Evolutionary conservation across 2,888 invertebrate genomes (phyloP).

Genomic region (Phengaris arion): DNA sequence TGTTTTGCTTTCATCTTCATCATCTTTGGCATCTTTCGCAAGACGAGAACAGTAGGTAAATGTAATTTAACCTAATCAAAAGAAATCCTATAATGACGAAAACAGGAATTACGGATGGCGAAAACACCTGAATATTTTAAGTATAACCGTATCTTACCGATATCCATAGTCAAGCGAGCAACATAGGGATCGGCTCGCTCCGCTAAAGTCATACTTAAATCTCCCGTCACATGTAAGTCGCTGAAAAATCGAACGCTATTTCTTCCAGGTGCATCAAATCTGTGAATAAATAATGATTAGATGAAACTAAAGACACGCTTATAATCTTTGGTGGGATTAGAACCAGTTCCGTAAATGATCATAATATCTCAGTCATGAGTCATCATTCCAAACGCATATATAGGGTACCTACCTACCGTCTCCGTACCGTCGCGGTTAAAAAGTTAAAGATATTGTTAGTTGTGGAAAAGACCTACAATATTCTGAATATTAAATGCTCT

Average conservation of each 20-base stretch:
- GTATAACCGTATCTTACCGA: conserved; percentile 53
- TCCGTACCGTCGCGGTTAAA: too few relatives aligned
- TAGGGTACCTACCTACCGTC: too few relatives aligned
- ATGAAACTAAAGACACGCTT: neutral
- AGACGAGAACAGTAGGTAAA: neutral
- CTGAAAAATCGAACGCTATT: conserved; percentile 58
- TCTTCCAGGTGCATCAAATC: conserved; percentile 56
- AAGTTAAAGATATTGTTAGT: too few relatives aligned
- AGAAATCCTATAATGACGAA: neutral
- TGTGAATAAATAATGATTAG: conserved; percentile 41
- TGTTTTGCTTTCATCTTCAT: too few relatives aligned
- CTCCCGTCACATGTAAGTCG: conserved; percentile 64
- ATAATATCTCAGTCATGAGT: too few relatives aligned
- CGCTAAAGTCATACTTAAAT: conserved; percentile 56
- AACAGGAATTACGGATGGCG: neutral
- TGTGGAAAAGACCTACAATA: too few relatives aligned
- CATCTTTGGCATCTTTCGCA: neutral
- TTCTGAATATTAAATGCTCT: too few relatives aligned
- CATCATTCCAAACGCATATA: too few relatives aligned
- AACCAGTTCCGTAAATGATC: neutral
- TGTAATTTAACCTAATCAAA: neutral
- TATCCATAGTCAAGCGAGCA: conserved; percentile 65
- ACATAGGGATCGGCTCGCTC: conserved; percentile 51
- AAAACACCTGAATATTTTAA: neutral
- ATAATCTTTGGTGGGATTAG: neutral